Evolutionary conservation across 1,140 invertebrate genomes (phyloP), one percentile per base, ranked within the genome.

Genomic region (Hyphantria cunea): DNA sequence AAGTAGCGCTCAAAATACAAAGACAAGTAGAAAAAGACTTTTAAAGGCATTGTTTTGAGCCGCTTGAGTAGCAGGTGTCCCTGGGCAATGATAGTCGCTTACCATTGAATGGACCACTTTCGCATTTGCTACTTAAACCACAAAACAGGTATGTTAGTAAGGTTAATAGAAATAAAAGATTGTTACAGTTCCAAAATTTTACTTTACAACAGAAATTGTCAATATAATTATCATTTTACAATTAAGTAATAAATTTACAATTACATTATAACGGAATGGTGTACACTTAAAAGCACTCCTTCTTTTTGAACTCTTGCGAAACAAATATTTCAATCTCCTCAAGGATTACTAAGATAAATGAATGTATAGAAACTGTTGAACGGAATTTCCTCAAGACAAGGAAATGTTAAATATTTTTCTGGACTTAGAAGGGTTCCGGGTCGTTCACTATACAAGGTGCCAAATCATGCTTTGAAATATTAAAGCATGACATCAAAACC

Each of bases 121-220:
- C n/a, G n/a, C n/a, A n/a, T n/a, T n/a, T n/a, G n/a, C n/a, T n/a
- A n/a, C n/a, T n/a, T n/a, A n/a, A n/a, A n/a, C n/a, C n/a, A n/a
- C n/a, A 25, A 25, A 25, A 25, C 17, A 25, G 17, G 17, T 25
- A 5, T 25, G 5, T 25, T 25, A n/a, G 17, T 25, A 25, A 44
- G n/a, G 12, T 3, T 44, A 44, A n/a, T 6, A 7, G n/a, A 62
- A 52, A 68, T 59, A 34, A 53, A 59, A 59, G 34, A 54, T 25
- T 13, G 12, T 47, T 11, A 50, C 56, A 52, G 44, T 61, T 61
- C 41, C 39, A 61, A 52, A 56, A 32, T 64, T 76, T 78, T 74
- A 76, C 76, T 70, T 76, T 70, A 76, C 78, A 80, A 80, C 78
- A 69, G 58, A 60, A 60, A 60, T 50, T 39, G 25, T 51, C 12